Evolutionary conservation across 2,113 vertebrate species (phyloP), one percentile per base, ranked within the genome.

Genomic region (Anser cygnoides): DNA sequence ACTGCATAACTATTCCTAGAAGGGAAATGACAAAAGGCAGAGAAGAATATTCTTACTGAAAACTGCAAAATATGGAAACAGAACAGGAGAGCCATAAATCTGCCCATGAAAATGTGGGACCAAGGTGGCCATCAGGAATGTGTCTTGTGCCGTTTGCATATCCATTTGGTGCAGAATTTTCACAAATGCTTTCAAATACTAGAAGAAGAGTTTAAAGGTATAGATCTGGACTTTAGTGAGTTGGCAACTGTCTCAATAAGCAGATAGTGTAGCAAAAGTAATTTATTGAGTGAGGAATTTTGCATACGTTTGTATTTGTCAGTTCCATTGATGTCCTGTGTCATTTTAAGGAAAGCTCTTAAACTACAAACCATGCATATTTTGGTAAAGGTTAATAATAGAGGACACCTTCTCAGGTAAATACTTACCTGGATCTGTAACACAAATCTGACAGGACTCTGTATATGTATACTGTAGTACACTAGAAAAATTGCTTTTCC

Each of bases 1-100:
- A 55, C 29, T 49, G 33, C 0, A 0, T 31, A 16, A 46, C 29
- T 87, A 0, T 78, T 63, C 33, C 13, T 68, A 31, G 61, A 68
- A 72, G 26, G 31, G 58, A 49, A 61, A 82, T 52, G 22, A 33
- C 39, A 75, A 71, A 61, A 28, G 15, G 61, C 44, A 63, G 2
- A 4, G 59, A 31, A 71, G 65, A 67, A 18, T 49, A 35, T 46
- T 90, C 28, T 66, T 37, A 6, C 15, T 73, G 37, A 43, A 43
- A 72, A 31, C 29, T 57, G 49, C 5, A 57, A 39, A 68, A 46
- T 75, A 31, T 5, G 35, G 54, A 79, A 93, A 65, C 2, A 2
- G 31, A 74, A 8, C 10, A 54, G 46, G 59, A 84, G 46, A 82
- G 23, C 22, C 14, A 6, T 73, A 73, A 65, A 68, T 59, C 39